Conservation (phyloP, 2,888 invertebrate species). For the Drosophila nigritarsus region DNA sequence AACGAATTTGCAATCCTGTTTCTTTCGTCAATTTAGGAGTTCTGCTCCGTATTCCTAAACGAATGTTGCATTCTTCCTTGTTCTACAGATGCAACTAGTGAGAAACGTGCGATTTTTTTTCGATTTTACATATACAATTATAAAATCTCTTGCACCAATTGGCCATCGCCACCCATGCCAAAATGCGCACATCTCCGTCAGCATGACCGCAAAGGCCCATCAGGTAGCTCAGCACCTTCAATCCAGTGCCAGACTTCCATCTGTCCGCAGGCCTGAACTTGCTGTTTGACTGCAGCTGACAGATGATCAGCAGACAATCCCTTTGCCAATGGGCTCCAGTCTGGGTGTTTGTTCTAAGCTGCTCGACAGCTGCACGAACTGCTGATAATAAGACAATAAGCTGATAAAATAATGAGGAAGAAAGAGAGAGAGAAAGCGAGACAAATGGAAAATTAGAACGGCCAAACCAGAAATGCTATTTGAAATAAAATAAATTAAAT, state of each 20-base stretch:
- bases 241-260: conserved; percentile 27
- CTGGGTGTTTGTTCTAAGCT: conserved; percentile 82
- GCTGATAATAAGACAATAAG: conserved; percentile 67
- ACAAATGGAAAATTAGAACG: background rate
- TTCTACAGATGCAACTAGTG: too few relatives aligned
- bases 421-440: background rate
- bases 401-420: conserved; percentile 4
- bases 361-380: conserved; percentile 77
- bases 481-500: background rate
- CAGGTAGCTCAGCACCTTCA: conserved; percentile 75
- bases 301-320: conserved; percentile 80
- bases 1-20: too few relatives aligned
- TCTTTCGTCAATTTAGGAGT: too few relatives aligned
- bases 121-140: too few relatives aligned
- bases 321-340: conserved; percentile 84
- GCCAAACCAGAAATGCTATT: background rate
- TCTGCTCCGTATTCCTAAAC: too few relatives aligned
- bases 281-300: conserved; percentile 63
- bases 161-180: conserved; percentile 82
- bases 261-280: background rate
- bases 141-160: conserved; percentile 50
- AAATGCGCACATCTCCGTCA: conserved; percentile 80
- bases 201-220: conserved; percentile 81
- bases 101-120: too few relatives aligned
- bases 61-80: too few relatives aligned